A percentile compares a stretch with the other conserved stretches of the same genome.
phyloP scores from a whole-genome alignment of 2,113 vertebrate genomes.

The Podarcis muralis region DNA sequence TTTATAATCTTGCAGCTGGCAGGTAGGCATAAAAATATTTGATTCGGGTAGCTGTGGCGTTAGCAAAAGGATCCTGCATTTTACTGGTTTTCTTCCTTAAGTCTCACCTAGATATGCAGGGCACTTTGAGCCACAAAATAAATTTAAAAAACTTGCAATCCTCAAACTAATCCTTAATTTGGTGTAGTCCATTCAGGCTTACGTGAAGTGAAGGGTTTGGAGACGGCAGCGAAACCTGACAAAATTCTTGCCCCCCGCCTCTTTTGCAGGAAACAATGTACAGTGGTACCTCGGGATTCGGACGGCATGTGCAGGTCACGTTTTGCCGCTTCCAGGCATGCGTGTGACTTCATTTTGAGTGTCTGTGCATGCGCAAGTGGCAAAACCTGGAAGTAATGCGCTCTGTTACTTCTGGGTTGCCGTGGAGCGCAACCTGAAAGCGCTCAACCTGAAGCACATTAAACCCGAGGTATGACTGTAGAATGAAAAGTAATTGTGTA shows the following conservation, averaged over 20 bases:
- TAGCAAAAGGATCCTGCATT: constrained; percentile 24
- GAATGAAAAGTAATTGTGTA: background rate
- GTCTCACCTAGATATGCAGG: background rate
- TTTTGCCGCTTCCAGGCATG: no score
- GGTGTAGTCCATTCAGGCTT: background rate
- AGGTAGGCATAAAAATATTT: constrained; percentile 53
- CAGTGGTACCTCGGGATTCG: no score
- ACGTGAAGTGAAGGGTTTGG: background rate
- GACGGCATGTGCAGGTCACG: no score
- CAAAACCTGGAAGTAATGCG: no score
- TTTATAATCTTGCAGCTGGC: constrained; percentile 55
- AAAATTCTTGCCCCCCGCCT: background rate
- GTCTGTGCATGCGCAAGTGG: no score
- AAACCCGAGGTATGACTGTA: no score
- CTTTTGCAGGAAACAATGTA: background rate
- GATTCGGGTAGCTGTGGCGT: constrained; percentile 34
- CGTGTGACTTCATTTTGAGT: no score
- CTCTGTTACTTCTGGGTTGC: no score
- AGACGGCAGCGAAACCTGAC: background rate
- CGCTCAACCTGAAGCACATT: no score
- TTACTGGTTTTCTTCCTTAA: constrained; percentile 25
- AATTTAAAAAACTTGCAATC: background rate
- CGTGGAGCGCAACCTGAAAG: no score
- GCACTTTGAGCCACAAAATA: background rate
- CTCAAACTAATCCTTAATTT: background rate